These are phyloP conservation scores for Callorhinus ursinus DNA, from an alignment of 2,113 vertebrate species.

Conservation along the genomic window DNA sequence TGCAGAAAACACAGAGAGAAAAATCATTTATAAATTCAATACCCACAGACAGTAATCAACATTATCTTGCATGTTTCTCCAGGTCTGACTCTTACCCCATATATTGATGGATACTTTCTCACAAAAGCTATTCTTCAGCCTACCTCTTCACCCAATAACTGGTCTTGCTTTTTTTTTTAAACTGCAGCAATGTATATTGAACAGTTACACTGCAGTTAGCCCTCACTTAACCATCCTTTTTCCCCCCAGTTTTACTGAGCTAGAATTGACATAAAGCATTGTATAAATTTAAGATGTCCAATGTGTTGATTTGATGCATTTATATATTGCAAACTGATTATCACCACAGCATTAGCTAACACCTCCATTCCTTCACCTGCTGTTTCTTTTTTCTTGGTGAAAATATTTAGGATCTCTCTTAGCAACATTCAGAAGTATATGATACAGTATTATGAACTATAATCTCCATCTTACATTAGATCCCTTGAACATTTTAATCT, in stretches of 20 bases:
- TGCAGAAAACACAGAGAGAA: conserved; percentile 1
- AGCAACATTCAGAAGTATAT: background rate
- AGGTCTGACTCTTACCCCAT: background rate
- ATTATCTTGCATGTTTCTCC: background rate
- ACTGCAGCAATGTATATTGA: background rate
- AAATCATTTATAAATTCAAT: background rate
- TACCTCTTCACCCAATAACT: background rate
- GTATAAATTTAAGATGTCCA: background rate
- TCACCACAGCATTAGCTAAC: background rate
- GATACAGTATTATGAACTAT: background rate
- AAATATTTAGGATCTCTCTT: background rate
- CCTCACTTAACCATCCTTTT: background rate
- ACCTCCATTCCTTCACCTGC: background rate
- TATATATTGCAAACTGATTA: background rate
- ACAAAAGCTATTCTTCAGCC: background rate
- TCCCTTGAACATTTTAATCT: background rate
- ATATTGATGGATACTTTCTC: background rate
- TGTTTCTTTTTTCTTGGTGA: background rate
- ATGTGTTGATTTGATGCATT: background rate
- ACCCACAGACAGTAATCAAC: background rate
- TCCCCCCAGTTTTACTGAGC: background rate
- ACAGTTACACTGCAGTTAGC: conserved; percentile 11
- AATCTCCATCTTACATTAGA: background rate
- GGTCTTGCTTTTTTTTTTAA: background rate
- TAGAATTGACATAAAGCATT: background rate